A percentile compares a stretch with the other conserved stretches of the same genome.
These are phyloP conservation scores for Enhydra lutris DNA, from an alignment of 2,113 vertebrate genomes.

Conservation along the genomic window DNA sequence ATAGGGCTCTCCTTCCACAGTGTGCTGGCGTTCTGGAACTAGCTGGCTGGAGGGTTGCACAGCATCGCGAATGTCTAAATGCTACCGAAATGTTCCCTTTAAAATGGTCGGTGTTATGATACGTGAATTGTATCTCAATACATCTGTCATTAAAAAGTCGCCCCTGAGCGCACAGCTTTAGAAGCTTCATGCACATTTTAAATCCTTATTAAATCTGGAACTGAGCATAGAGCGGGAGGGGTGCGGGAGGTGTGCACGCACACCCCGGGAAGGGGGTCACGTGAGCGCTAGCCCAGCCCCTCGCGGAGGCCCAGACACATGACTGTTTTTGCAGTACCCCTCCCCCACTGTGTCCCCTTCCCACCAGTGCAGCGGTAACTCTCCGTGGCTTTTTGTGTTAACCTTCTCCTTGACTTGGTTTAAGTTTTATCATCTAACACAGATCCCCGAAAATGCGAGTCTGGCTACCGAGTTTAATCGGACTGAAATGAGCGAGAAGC, in stretches of 20 bases:
- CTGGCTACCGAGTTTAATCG: background rate
- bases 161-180: background rate
- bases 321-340: background rate
- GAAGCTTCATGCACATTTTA: background rate
- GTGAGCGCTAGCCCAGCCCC: accelerated
- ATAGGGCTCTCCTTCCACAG: background rate
- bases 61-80: accelerated
- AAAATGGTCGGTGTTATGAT: accelerated
- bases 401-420: background rate
- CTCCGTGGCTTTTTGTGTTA: no score
- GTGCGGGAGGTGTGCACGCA: accelerated
- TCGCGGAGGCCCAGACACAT: accelerated
- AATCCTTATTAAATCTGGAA: background rate
- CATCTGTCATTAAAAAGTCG: background rate
- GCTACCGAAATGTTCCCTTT: accelerated
- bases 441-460: accelerated
- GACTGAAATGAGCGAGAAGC: background rate
- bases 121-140: background rate
- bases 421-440: background rate
- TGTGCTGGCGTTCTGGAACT: background rate
- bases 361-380: background rate
- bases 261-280: accelerated
- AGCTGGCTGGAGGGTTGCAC: accelerated
- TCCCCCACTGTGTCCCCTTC: background rate
- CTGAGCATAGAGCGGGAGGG: background rate